phyloP scores from a whole-genome alignment of 35 echinoderm and acorn worm species.

The Ophioderma brevispina region DNA sequence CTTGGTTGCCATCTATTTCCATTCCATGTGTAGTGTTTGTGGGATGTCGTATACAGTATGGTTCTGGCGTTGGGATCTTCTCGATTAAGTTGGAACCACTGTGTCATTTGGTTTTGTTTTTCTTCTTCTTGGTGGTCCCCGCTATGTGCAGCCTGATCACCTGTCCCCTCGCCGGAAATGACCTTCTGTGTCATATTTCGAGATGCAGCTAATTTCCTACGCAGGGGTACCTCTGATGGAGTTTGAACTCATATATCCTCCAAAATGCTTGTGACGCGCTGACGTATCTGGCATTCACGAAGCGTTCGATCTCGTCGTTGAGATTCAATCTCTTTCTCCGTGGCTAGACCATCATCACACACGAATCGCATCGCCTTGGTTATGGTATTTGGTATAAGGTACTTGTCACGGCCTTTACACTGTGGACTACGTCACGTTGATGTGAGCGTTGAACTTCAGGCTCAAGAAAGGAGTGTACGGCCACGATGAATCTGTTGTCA shows the following conservation, averaged over 20 bases:
- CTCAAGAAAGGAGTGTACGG: conserved; percentile 36
- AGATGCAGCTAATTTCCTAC: neutral
- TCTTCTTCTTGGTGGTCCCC: neutral
- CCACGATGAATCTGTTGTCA: conserved; percentile 28
- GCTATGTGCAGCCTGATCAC: neutral
- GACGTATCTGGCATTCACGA: conserved; percentile 26
- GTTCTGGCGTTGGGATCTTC: no score
- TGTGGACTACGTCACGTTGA: conserved; percentile 40
- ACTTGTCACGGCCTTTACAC: conserved; percentile 30
- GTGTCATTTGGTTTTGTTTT: no score
- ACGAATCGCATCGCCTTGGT: conserved; percentile 15
- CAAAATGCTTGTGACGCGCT: conserved; percentile 9
- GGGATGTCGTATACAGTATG: no score
- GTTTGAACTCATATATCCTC: neutral
- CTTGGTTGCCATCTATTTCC: no score
- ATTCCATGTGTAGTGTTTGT: no score
- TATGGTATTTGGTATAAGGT: conserved; percentile 34
- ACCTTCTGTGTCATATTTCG: neutral
- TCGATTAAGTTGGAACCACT: no score
- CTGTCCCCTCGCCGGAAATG: neutral
- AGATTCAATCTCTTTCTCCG: neutral
- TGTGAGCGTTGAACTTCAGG: conserved; percentile 36
- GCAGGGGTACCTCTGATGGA: conserved; percentile 1
- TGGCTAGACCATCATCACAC: conserved; percentile 17
- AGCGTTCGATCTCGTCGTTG: conserved; percentile 11